phyloP scores from a whole-genome alignment of 2,113 vertebrate species.

The Cynoglossus semilaevis region DNA sequence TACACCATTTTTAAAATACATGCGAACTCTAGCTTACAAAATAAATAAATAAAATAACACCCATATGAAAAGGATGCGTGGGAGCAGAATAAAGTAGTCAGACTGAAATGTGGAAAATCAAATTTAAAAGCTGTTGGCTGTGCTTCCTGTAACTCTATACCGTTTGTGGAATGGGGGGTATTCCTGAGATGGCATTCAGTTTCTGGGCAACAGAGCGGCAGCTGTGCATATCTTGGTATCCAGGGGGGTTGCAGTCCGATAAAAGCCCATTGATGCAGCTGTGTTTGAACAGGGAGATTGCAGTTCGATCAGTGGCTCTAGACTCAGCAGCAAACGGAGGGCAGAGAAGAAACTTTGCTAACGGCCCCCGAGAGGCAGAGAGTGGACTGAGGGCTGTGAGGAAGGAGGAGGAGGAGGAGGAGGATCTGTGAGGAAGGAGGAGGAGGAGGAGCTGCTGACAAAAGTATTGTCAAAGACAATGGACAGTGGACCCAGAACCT shows the following conservation, averaged over 20 bases:
- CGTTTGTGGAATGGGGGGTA: slow-evolving; percentile 59
- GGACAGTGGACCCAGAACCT: not conserved
- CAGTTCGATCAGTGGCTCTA: slow-evolving; percentile 54
- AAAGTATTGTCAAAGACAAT: slow-evolving; percentile 5
- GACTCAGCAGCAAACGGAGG: slow-evolving; percentile 20
- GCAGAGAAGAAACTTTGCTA: slow-evolving; percentile 18
- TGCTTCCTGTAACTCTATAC: slow-evolving; percentile 67
- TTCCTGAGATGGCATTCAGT: slow-evolving; percentile 71
- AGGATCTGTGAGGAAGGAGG: slow-evolving; percentile 1
- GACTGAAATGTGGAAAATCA: slow-evolving; percentile 33
- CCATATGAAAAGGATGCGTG: slow-evolving; percentile 31
- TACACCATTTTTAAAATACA: slow-evolving; percentile 35
- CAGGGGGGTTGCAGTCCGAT: slow-evolving; percentile 38
- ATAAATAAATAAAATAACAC: too few species aligned
- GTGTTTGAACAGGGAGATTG: slow-evolving; percentile 73
- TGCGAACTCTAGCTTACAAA: slow-evolving; percentile 55
- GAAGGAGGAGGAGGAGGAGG: not conserved
- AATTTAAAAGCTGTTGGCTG: slow-evolving; percentile 47
- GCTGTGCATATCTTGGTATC: slow-evolving; percentile 76
- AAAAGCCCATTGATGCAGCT: slow-evolving; percentile 70
- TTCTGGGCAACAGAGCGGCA: slow-evolving; percentile 77
- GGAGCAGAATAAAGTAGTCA: slow-evolving; percentile 17
- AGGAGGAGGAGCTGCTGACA: not conserved
- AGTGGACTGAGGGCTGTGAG: slow-evolving; percentile 1
- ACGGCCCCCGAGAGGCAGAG: slow-evolving; percentile 19